Base-by-base conservation (phyloP, 2,888 invertebrate genomes). In the Mythimna impura region DNA sequence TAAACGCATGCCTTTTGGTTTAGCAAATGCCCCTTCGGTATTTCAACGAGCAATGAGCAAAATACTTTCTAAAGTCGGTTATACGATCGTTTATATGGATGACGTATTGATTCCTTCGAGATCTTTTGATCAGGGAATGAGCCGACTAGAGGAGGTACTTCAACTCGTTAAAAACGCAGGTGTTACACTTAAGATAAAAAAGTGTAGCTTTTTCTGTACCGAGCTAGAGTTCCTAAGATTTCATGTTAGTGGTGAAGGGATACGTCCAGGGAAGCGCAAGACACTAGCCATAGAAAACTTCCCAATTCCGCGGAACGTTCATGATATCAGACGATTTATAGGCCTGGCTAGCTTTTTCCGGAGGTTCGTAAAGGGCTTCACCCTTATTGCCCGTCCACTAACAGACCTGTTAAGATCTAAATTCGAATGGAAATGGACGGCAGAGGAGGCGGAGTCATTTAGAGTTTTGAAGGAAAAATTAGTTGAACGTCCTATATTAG, bases 331-430 rank as follows among this genome's bases (percentile, higher is more conserved):
- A 36, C 84, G 78, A 30, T 90, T 89, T 47, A 36, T 90, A 0
- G 89, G 89, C 0, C 76, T 91, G 1, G 71, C 89, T 0, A 81
- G 85, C 20, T 91, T 82, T 57, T 90, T 90, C 43, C 67, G 89
- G n/a, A 50, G 86, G 5, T 91, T 91, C 68, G 75, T 90, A 0
- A 79, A 83, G 34, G 71, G 73, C 3, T 90, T 85, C 65, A 80
- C 89, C 0, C 1, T 66, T 30, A n/a, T n/a, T n/a, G n/a, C n/a
- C n/a, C n/a, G n/a, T n/a, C n/a, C n/a, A n/a, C n/a, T n/a, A n/a
- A n/a, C n/a, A n/a, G n/a, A n/a, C n/a, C n/a, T n/a, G n/a, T n/a
- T n/a, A n/a, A n/a, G n/a, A n/a, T n/a, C n/a, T n/a, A n/a, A n/a
- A n/a, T n/a, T n/a, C n/a, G n/a, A n/a, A n/a, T n/a, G n/a, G n/a